Base-by-base conservation (phyloP, 2,888 invertebrate species). In the Mythimna vitellina region DNA sequence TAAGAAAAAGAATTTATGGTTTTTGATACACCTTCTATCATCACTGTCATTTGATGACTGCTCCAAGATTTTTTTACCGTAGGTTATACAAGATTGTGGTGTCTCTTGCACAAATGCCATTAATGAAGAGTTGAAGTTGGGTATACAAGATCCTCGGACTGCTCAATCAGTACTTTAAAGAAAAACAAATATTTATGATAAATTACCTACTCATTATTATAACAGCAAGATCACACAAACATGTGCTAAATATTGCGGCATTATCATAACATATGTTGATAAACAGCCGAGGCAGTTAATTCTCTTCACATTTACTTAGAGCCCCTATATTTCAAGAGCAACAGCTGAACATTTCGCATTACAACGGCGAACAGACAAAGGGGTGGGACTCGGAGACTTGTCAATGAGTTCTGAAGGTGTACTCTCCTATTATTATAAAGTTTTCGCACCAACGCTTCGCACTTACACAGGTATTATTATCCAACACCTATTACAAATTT, bases 361-460 rank as follows among this genome's bases (percentile, higher is more conserved):
- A 64, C 64, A 80, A 74, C 74, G 57, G 74, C 53, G 56, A 60
- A 65, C 66, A 68, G 63, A 69, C 76, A 76, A 76, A 63, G 14
- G 62, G 63, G 22, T 53, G 49, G 66, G 35, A 62, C 64, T 56
- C 58, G 32, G 54, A 71, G 66, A 56, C 46, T 63, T 77, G 62
- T 73, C 75, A 72, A 85, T 77, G 77, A 76, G 65, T 70, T 75
- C 60, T 64, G 66, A 68, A 73, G 64, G 80, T 53, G 63, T 63
- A 68, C 65, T 66, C 57, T 58, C 64, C 14, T 69, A 70, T 70
- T 78, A 60, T 67, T 65, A 53, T 71, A 62, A 67, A 79, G 72
- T n/a, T 73, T 42, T 66, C 61, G 53, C 67, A 70, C 54, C 67
- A 69, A 71, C 60, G 70, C 63, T 72, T 83, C 53, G 58, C 73